phyloP scores from a whole-genome alignment of 2,888 invertebrate species.

The Leucania comma region DNA sequence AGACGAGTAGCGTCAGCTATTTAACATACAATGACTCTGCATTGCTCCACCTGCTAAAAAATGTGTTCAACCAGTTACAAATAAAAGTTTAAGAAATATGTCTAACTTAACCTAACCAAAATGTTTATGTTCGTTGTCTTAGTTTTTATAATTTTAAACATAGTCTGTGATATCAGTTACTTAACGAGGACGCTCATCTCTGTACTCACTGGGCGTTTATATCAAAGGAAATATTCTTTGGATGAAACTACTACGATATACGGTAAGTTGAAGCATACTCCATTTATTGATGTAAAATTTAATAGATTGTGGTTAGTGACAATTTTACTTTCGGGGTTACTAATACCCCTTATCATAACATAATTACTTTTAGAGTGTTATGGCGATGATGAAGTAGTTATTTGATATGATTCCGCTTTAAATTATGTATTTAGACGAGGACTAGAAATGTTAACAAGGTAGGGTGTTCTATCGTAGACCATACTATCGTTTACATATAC shows the following conservation, averaged over 20 bases:
- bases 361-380: too few relatives aligned
- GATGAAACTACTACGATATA: constrained; percentile 93
- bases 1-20: constrained; percentile 33
- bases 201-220: constrained; percentile 92
- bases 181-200: constrained; percentile 93
- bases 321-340: too few relatives aligned
- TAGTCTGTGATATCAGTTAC: constrained; percentile 93
- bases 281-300: neutral
- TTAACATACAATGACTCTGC: constrained; percentile 61
- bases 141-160: constrained; percentile 89
- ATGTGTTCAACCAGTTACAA: constrained; percentile 2
- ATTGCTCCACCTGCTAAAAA: constrained; percentile 4
- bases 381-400: too few relatives aligned
- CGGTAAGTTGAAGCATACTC: constrained; percentile 87
- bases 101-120: constrained; percentile 62
- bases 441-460: too few relatives aligned
- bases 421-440: too few relatives aligned
- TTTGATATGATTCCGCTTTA: too few relatives aligned
- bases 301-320: too few relatives aligned
- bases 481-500: too few relatives aligned
- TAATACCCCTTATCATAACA: too few relatives aligned
- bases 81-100: constrained; percentile 3
- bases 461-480: too few relatives aligned
- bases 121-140: constrained; percentile 66
- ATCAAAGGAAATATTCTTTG: constrained; percentile 92